A percentile compares a stretch with the other conserved stretches of the same genome.
Conservation (phyloP, 2,888 invertebrate species). For the Elmis aenea region DNA sequence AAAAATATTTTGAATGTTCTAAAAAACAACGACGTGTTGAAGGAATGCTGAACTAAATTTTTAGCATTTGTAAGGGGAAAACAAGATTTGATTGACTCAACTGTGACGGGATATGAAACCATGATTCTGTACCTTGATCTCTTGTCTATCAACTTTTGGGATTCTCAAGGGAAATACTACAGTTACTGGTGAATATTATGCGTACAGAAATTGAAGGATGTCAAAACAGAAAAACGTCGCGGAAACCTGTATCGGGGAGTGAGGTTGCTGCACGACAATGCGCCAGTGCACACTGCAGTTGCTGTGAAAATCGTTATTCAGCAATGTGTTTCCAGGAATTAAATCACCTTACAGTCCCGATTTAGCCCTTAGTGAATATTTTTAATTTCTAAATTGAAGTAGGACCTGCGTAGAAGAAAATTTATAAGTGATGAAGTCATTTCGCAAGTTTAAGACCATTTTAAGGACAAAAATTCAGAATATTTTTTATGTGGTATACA, state of each 20-base stretch:
- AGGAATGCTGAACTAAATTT: slow-evolving; percentile 2
- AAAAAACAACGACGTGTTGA: slow-evolving; percentile 2
- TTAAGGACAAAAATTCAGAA: too few relatives aligned
- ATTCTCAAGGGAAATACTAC: not conserved
- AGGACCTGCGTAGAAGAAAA: too few relatives aligned
- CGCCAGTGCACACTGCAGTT: not conserved
- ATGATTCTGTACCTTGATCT: too few relatives aligned
- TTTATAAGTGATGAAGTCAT: too few relatives aligned
- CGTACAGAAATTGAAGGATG: slow-evolving; percentile 2
- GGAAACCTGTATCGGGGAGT: not conserved
- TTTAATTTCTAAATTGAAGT: too few relatives aligned
- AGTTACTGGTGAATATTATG: not conserved
- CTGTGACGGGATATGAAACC: not conserved
- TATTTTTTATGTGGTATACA: too few relatives aligned
- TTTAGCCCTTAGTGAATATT: too few relatives aligned
- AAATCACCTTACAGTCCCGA: too few relatives aligned
- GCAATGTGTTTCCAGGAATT: not conserved
- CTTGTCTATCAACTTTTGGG: slow-evolving; percentile 3
- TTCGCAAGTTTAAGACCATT: too few relatives aligned
- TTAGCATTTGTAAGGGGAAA: slow-evolving; percentile 1
- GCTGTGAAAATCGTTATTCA: not conserved
- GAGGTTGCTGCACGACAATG: slow-evolving; percentile 2
- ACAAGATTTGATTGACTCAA: not conserved
- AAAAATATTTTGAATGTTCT: not conserved
- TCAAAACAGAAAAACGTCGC: not conserved